These are phyloP conservation scores for Sphinx pinastri DNA, from an alignment of 2,888 invertebrate genomes.

Conservation along the genomic window DNA sequence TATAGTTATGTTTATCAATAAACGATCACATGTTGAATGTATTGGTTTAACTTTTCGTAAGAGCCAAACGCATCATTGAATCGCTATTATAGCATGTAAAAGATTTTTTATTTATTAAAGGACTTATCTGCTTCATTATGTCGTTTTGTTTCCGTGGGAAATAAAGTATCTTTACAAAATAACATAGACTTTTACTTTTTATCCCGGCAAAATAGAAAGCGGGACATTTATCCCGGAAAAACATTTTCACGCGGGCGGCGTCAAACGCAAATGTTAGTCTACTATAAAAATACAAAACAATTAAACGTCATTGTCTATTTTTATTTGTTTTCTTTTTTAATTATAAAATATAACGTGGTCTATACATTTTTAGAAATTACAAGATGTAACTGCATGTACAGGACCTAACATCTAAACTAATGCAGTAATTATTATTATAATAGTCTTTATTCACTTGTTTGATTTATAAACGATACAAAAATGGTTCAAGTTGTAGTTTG, in stretches of 20 bases:
- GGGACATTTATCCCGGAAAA: too few species aligned
- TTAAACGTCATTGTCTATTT: constrained; percentile 77
- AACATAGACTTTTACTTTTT: too few species aligned
- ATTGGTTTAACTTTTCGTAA: too few species aligned
- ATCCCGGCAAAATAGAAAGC: too few species aligned
- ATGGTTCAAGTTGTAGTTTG: constrained; percentile 12
- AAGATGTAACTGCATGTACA: constrained; percentile 58
- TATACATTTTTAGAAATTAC: constrained; percentile 73
- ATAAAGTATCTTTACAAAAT: neutral
- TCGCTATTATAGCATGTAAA: too few species aligned
- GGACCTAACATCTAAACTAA: constrained; percentile 64
- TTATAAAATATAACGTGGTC: constrained; percentile 68
- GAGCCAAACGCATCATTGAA: too few species aligned
- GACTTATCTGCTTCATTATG: constrained; percentile 37
- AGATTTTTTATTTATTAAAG: too few species aligned
- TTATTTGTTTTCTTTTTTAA: constrained; percentile 74
- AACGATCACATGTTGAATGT: too few species aligned
- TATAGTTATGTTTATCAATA: too few species aligned
- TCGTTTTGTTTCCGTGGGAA: neutral
- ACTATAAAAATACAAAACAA: constrained; percentile 37
- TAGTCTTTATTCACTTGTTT: constrained; percentile 72
- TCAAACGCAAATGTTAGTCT: too few species aligned
- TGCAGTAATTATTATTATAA: constrained; percentile 49
- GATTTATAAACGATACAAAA: constrained; percentile 51
- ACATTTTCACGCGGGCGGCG: too few species aligned